A percentile compares a stretch with the other conserved stretches of the same genome.
Evolutionary conservation across 2,888 invertebrate species (phyloP).

Genomic region (Coelopa pilipes): DNA sequence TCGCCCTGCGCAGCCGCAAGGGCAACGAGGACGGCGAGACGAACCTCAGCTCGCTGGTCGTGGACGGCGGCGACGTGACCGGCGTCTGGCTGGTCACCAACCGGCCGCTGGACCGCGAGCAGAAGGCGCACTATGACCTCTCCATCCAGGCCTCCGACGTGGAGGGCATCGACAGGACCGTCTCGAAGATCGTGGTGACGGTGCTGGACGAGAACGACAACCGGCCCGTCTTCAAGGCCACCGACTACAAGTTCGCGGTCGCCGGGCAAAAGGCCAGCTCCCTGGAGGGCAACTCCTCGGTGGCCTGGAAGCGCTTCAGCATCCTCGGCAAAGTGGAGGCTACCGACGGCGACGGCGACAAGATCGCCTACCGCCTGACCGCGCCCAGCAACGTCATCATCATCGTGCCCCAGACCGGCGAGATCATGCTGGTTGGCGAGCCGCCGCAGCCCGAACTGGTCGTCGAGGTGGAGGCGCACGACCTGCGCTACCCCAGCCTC

Average conservation of each 20-base stretch:
- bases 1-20: constrained; percentile 72
- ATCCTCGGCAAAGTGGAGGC: constrained; percentile 88
- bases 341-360: constrained; percentile 90
- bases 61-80: constrained; percentile 69
- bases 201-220: constrained; percentile 93
- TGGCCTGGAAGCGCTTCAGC: constrained; percentile 81
- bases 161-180: constrained; percentile 82
- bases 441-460: constrained; percentile 74
- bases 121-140: constrained; percentile 76
- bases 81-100: constrained; percentile 82
- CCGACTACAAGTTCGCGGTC: constrained; percentile 81
- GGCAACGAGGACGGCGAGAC: constrained; percentile 52
- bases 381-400: constrained; percentile 85
- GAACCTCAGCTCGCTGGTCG: constrained; percentile 52
- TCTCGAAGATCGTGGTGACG: constrained; percentile 79
- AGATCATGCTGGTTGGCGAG: constrained; percentile 84
- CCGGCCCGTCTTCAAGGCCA: constrained; percentile 83
- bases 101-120: constrained; percentile 82
- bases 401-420: constrained; percentile 93
- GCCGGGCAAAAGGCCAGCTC: constrained; percentile 73
- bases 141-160: constrained; percentile 84
- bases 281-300: constrained; percentile 71
- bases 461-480: constrained; percentile 84
- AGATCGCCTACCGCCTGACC: constrained; percentile 85
- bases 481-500: constrained; percentile 79